phyloP scores from a whole-genome alignment of 2,797 vertebrate species.

The Amblyopsis hoosieri region DNA sequence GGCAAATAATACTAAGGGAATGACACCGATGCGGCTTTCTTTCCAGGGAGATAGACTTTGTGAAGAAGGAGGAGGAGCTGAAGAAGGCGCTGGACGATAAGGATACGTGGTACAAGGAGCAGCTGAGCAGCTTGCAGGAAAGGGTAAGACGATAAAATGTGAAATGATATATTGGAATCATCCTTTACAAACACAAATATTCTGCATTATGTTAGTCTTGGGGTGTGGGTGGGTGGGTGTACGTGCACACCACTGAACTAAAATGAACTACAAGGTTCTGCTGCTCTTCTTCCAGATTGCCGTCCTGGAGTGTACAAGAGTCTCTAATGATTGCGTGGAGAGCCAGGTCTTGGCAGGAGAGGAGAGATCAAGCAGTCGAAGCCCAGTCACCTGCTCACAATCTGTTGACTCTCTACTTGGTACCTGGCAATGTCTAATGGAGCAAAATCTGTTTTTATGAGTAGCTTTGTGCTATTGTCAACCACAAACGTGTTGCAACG shows the following conservation, averaged over 20 bases:
- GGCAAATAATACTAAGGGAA: constrained; percentile 12
- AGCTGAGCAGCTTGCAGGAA: constrained; percentile 80
- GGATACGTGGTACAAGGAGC: constrained; percentile 82
- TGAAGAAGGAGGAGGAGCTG: constrained; percentile 88
- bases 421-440: constrained; percentile 24
- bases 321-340: constrained; percentile 45
- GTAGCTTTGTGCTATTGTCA: neutral
- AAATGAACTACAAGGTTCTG: constrained; percentile 26
- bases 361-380: constrained; percentile 45
- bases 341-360: constrained; percentile 44
- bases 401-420: constrained; percentile 73
- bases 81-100: constrained; percentile 83
- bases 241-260: neutral
- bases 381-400: constrained; percentile 59
- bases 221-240: neutral
- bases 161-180: no score
- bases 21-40: constrained; percentile 29
- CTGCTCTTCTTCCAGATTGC: constrained; percentile 72
- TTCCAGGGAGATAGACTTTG: constrained; percentile 88
- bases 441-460: neutral
- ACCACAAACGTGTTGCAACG: no score
- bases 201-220: neutral
- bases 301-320: constrained; percentile 77
- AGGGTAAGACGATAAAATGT: constrained; percentile 71
- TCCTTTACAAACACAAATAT: no score